A percentile compares a stretch with the other conserved stretches of the same genome.
Conservation (phyloP, 1,140 invertebrate genomes). For the Vanessa atalanta region DNA sequence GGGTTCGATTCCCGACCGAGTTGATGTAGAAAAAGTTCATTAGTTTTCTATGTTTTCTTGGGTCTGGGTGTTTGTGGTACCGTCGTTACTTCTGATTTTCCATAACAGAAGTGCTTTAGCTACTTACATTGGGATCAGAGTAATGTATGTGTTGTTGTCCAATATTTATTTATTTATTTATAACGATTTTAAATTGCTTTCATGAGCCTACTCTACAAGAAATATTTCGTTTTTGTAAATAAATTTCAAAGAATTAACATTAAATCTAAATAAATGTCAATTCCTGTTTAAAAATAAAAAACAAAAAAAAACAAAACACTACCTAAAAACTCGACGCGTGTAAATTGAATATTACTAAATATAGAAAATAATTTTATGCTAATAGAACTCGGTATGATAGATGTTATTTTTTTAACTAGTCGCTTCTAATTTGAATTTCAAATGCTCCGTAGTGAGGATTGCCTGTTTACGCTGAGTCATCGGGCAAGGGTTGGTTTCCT, state of each 20-base stretch:
- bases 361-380: slow-evolving; percentile 38
- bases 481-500: slow-evolving; percentile 23
- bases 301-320: not conserved
- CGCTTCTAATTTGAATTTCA: slow-evolving; percentile 56
- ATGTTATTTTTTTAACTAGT: slow-evolving; percentile 40
- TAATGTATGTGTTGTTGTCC: no score
- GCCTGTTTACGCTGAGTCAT: slow-evolving; percentile 53
- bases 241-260: not conserved
- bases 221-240: no score
- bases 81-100: no score
- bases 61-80: no score
- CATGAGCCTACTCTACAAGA: no score
- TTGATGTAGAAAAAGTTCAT: no score
- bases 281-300: not conserved
- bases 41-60: no score
- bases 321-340: not conserved
- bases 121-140: no score
- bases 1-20: no score
- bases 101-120: no score
- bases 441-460: slow-evolving; percentile 49
- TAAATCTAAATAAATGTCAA: not conserved
- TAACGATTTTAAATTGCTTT: no score
- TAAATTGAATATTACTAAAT: slow-evolving; percentile 21
- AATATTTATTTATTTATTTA: no score
- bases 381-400: slow-evolving; percentile 34